phyloP scores from a whole-genome alignment of 2,797 vertebrate species.

The Gastrophryne carolinensis region DNA sequence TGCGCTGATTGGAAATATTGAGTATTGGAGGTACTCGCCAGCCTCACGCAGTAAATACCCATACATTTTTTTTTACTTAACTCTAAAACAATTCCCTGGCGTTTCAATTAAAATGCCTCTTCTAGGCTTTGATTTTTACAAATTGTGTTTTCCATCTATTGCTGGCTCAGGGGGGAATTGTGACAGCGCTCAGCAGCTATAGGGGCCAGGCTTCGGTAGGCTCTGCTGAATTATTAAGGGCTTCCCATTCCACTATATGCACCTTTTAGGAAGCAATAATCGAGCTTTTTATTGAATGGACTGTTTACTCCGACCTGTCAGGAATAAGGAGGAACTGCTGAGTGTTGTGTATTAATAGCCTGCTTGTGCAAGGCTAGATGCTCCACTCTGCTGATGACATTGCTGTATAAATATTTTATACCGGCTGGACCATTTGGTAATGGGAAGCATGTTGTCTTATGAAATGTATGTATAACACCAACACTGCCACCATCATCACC shows the following conservation, averaged over 20 bases:
- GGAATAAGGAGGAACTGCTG: conserved; percentile 2
- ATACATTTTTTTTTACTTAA: conserved; percentile 36
- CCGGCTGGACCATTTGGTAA: too few species aligned
- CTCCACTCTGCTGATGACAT: not conserved
- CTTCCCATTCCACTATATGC: not conserved
- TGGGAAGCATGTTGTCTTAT: too few species aligned
- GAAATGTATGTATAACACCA: too few species aligned
- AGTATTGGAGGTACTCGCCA: not conserved
- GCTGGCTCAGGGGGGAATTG: conserved; percentile 6
- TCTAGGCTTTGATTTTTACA: conserved; percentile 43
- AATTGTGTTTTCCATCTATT: conserved; percentile 44
- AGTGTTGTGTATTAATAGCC: not conserved
- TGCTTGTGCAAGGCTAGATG: not conserved
- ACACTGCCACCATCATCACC: too few species aligned
- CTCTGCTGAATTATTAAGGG: conserved; percentile 32
- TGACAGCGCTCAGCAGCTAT: conserved; percentile 21
- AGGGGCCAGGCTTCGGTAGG: conserved; percentile 13
- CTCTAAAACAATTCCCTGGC: conserved; percentile 43
- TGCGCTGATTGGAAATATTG: not conserved
- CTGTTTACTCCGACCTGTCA: conserved; percentile 10
- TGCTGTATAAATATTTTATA: not conserved
- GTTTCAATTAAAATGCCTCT: conserved; percentile 48
- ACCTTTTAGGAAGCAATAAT: conserved; percentile 27
- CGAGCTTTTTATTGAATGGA: conserved; percentile 16
- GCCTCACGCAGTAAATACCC: conserved; percentile 28